These are phyloP conservation scores for Linyphia triangularis DNA, from an alignment of 2,888 invertebrate genomes.

Conservation along the genomic window DNA sequence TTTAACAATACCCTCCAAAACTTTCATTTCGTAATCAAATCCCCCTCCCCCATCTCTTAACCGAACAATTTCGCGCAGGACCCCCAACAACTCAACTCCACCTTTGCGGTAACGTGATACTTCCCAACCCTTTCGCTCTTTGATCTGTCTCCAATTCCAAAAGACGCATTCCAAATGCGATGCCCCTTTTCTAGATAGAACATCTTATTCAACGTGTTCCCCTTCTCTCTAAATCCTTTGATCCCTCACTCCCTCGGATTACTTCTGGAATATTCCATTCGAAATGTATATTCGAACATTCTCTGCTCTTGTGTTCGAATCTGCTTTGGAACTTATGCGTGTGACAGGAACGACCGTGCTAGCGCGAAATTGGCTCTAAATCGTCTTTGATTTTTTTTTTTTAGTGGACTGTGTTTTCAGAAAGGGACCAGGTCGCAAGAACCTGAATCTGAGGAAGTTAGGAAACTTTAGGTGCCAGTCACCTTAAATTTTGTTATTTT, in stretches of 20 bases:
- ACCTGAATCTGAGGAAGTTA: no score
- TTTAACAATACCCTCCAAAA: background rate
- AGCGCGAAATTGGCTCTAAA: slow-evolving; percentile 36
- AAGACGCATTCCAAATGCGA: background rate
- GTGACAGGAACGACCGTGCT: background rate
- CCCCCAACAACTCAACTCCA: background rate
- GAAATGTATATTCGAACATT: background rate
- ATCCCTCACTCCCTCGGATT: slow-evolving; percentile 34
- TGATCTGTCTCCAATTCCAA: background rate
- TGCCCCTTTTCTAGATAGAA: background rate
- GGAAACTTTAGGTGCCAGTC: no score
- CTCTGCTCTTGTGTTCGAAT: background rate
- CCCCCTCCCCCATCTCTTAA: background rate
- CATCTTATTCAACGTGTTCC: background rate
- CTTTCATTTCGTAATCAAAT: background rate
- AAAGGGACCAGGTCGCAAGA: no score
- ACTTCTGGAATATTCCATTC: slow-evolving; percentile 10
- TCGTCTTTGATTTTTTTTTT: background rate
- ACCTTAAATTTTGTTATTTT: no score
- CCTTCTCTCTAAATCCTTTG: slow-evolving; percentile 35
- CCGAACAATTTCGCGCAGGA: background rate
- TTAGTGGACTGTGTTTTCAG: no score
- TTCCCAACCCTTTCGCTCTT: background rate
- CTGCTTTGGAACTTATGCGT: slow-evolving; percentile 28
- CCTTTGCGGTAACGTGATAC: background rate